Conservation (phyloP, 64 coral and sea anemone species). For the Acropora tenuis region DNA sequence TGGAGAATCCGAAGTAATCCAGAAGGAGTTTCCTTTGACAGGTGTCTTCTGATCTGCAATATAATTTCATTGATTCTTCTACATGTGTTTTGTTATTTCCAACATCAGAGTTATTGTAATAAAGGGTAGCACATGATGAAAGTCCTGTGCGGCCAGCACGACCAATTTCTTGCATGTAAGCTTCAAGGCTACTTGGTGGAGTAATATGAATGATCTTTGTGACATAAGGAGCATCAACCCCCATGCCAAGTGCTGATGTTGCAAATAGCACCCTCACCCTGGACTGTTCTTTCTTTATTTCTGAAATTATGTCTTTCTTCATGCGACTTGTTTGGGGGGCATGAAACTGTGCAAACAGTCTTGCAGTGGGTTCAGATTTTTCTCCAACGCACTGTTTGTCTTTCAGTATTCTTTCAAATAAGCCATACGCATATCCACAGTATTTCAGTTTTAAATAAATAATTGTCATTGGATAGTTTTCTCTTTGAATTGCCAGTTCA, state of each 20-base stretch:
- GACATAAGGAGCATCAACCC: slow-evolving; percentile 66
- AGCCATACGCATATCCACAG: slow-evolving; percentile 72
- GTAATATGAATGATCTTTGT: slow-evolving; percentile 63
- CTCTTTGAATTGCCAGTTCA: slow-evolving; percentile 29
- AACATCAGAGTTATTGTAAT: too few species aligned
- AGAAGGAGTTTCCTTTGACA: slow-evolving; percentile 62
- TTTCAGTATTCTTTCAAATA: slow-evolving; percentile 58
- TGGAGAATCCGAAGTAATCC: slow-evolving; percentile 74
- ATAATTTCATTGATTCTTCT: neutral
- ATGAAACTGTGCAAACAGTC: slow-evolving; percentile 76
- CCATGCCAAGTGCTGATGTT: slow-evolving; percentile 74
- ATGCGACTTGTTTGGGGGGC: slow-evolving; percentile 42
- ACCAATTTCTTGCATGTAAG: neutral
- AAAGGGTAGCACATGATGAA: too few species aligned
- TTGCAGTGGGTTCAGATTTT: slow-evolving; percentile 27
- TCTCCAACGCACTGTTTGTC: slow-evolving; percentile 62
- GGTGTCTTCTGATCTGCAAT: slow-evolving; percentile 24
- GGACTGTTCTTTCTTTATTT: slow-evolving; percentile 66
- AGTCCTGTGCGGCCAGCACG: too few species aligned
- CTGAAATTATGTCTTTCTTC: slow-evolving; percentile 22
- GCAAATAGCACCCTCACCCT: slow-evolving; percentile 66
- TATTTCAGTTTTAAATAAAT: slow-evolving; percentile 73
- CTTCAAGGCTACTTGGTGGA: slow-evolving; percentile 58
- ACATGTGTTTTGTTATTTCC: too few species aligned
- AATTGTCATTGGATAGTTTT: slow-evolving; percentile 80